Conservation (phyloP, 1,140 invertebrate genomes). For the Drosophila rufa region DNA sequence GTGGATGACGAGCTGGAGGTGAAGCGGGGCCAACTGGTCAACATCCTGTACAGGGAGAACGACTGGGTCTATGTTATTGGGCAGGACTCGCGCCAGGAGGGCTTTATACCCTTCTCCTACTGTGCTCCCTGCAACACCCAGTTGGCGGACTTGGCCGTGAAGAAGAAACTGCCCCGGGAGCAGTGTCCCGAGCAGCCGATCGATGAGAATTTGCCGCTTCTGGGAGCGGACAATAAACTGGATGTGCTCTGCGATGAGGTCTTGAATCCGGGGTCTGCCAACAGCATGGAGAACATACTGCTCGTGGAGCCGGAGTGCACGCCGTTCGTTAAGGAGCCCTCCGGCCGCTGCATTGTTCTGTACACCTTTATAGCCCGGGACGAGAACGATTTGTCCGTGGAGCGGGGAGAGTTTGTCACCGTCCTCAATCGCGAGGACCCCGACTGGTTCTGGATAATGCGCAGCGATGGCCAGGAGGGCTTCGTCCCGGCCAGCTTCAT, state of each 20-base stretch:
- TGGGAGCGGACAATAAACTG: slow-evolving; percentile 85
- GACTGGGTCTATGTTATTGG: slow-evolving; percentile 98
- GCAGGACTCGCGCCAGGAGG: slow-evolving; percentile 94
- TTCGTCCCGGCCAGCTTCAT: slow-evolving; percentile 98
- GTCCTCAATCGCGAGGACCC: slow-evolving; percentile 97
- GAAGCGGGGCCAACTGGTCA: slow-evolving; percentile 92
- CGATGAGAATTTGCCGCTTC: slow-evolving; percentile 70
- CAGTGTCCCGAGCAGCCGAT: slow-evolving; percentile 77
- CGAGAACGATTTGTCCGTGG: slow-evolving; percentile 97
- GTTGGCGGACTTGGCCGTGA: slow-evolving; percentile 90
- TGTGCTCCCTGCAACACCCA: slow-evolving; percentile 94
- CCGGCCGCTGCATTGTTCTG: slow-evolving; percentile 95
- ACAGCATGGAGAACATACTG: slow-evolving; percentile 86
- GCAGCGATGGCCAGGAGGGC: slow-evolving; percentile 96
- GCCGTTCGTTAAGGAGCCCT: slow-evolving; percentile 96
- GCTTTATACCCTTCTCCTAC: slow-evolving; percentile 97
- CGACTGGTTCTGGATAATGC: slow-evolving; percentile 98
- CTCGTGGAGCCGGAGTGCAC: slow-evolving; percentile 86
- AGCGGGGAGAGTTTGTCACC: slow-evolving; percentile 97
- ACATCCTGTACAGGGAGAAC: slow-evolving; percentile 96
- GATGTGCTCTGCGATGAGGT: slow-evolving; percentile 70
- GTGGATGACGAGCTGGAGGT: slow-evolving; percentile 96
- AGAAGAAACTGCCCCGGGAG: slow-evolving; percentile 93
- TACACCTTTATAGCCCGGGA: slow-evolving; percentile 97
- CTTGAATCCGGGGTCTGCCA: slow-evolving; percentile 53